Base-by-base conservation (phyloP, 2,797 vertebrate species). In the Crax fasciolata region DNA sequence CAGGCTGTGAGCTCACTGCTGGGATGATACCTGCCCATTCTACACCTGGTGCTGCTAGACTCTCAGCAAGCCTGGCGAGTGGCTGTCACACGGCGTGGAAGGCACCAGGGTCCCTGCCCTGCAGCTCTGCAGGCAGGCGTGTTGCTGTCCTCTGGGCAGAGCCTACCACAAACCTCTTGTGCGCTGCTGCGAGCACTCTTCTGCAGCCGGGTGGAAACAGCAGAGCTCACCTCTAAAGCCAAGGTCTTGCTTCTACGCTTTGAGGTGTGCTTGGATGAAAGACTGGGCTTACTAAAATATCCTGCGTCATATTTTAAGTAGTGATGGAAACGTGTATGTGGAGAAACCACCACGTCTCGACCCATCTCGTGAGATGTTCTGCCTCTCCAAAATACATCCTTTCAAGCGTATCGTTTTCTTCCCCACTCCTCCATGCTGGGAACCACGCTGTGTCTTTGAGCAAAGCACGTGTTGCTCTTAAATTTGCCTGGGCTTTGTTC, bases 121-220 rank as follows among this genome's bases (percentile, higher is more conserved):
- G 12, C 11, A 9, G 46, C n/a, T 59, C 54, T 12, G 32, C 16
- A 1, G 4, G 24, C 12, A 2, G 32, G 35, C 4, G 5, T 0
- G 1, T 20, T 9, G 27, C 61, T 0, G 1, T 1, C 27, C 20
- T 54, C 55, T 23, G 9, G 65, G 12, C 46, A 55, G 66, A 52
- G 67, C 19, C 41, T 3, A 4, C 0, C 1, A 11, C 52, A 30
- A n/a, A 54, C 17, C 52, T 4, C 28, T 19, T 0, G 10, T 58
- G 61, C 11, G 0, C 18, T 51, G 54, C 59, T 27, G 0, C 10
- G 20, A 18, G 25, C 23, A 39, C 41, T 21, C n/a, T n/a, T 67
- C 46, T 78, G 62, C n/a, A 57, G 30, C 11, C 6, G 15, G 28
- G 27, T 27, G 15, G 43, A 35, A 92, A 58, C 18, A 48, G 28